phyloP scores from a whole-genome alignment of 2,113 vertebrate genomes.

The Sapayoa aenigma region DNA sequence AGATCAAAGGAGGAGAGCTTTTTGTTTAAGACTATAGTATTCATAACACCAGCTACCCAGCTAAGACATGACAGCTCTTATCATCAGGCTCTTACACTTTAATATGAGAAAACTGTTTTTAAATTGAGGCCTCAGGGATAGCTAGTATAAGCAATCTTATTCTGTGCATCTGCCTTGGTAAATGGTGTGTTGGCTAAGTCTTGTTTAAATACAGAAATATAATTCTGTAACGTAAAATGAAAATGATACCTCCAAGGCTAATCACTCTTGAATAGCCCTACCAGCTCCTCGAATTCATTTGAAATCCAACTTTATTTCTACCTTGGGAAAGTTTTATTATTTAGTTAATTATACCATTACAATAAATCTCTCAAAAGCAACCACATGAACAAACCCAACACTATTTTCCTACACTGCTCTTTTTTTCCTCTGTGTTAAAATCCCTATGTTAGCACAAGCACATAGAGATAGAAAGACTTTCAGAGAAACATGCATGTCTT shows the following conservation, averaged over 20 bases:
- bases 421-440: not conserved
- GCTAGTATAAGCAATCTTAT: slow-evolving; percentile 36
- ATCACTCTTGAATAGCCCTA: slow-evolving; percentile 14
- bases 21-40: slow-evolving; percentile 15
- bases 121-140: slow-evolving; percentile 50
- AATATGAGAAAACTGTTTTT: slow-evolving; percentile 46
- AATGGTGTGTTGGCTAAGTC: slow-evolving; percentile 3
- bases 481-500: not conserved
- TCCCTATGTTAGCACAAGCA: not conserved
- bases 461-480: not conserved
- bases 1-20: slow-evolving; percentile 14
- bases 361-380: slow-evolving; percentile 1
- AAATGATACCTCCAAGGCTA: slow-evolving; percentile 10
- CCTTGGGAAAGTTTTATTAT: slow-evolving; percentile 27
- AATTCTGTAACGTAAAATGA: not conserved
- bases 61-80: slow-evolving; percentile 22
- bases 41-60: not conserved
- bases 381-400: not conserved
- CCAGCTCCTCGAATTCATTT: not conserved
- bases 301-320: slow-evolving; percentile 24
- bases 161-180: slow-evolving; percentile 17
- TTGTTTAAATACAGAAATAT: slow-evolving; percentile 47
- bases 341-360: slow-evolving; percentile 23
- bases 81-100: slow-evolving; percentile 26
- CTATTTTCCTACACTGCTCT: not conserved